Conservation (phyloP, 2,113 vertebrate genomes). For the Brienomyrus longianalis region DNA sequence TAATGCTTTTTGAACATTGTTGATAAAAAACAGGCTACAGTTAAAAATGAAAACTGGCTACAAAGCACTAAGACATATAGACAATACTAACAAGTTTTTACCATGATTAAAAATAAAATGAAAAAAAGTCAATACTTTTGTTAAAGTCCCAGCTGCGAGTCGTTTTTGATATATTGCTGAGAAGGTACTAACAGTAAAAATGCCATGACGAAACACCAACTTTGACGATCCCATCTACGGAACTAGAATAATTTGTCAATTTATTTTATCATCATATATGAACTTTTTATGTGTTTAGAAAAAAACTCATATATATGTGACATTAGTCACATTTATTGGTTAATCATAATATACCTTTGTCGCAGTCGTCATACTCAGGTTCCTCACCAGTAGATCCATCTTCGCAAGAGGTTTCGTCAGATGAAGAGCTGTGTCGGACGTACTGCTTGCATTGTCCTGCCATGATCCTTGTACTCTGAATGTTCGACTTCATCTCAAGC, state of each 20-base stretch:
- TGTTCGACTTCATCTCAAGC: not conserved
- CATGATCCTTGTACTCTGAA: conserved; percentile 1
- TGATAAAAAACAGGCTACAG: not conserved
- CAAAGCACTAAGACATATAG: not conserved
- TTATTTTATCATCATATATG: not conserved
- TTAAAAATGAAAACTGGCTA: not conserved
- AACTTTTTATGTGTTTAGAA: not conserved
- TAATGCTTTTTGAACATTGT: not conserved
- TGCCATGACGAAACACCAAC: not conserved
- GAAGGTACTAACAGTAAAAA: not conserved
- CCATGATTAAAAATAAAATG: not conserved
- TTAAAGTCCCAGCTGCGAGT: not conserved
- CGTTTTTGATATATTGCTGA: not conserved
- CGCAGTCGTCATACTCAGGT: conserved; percentile 18
- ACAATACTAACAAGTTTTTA: not conserved
- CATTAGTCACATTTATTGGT: not conserved
- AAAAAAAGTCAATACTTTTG: not conserved
- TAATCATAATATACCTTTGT: conserved; percentile 35
- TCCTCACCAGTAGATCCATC: conserved; percentile 41
- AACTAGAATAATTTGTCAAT: not conserved
- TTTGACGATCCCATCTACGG: not conserved
- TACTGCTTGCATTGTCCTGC: conserved; percentile 21
- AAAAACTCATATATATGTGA: not conserved
- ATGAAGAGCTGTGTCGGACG: not conserved
- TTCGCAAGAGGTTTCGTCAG: conserved; percentile 26